Conservation (phyloP, 2,113 vertebrate genomes). For the Danionella cerebrum region DNA sequence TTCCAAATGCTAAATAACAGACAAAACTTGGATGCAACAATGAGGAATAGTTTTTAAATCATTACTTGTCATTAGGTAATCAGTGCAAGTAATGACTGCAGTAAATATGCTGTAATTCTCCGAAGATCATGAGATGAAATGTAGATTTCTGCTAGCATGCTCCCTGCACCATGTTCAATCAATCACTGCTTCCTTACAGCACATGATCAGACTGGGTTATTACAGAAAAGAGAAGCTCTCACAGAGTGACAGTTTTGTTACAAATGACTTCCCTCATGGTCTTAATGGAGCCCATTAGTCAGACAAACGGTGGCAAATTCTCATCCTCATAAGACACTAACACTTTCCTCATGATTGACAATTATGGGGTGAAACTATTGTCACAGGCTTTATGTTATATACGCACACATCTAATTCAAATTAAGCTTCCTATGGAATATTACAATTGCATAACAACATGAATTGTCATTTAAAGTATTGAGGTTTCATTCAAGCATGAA, state of each 20-base stretch:
- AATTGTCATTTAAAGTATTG: too few species aligned
- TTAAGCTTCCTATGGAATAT: too few species aligned
- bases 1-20: too few species aligned
- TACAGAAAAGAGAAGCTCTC: neutral
- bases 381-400: too few species aligned
- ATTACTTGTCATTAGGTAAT: too few species aligned
- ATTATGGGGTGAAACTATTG: neutral
- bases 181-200: neutral
- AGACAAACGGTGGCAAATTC: neutral
- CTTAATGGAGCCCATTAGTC: constrained; percentile 13
- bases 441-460: too few species aligned
- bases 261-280: neutral
- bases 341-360: neutral
- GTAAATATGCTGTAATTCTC: too few species aligned
- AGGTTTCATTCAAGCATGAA: too few species aligned
- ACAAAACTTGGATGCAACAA: too few species aligned
- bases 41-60: too few species aligned
- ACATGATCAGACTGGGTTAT: neutral
- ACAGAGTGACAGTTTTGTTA: neutral
- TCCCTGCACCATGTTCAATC: neutral
- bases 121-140: neutral
- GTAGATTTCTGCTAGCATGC: neutral
- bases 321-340: neutral
- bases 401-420: too few species aligned
- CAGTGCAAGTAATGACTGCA: too few species aligned